Base-by-base conservation (phyloP, 2,113 vertebrate genomes). In the Poeciliopsis prolifica region DNA sequence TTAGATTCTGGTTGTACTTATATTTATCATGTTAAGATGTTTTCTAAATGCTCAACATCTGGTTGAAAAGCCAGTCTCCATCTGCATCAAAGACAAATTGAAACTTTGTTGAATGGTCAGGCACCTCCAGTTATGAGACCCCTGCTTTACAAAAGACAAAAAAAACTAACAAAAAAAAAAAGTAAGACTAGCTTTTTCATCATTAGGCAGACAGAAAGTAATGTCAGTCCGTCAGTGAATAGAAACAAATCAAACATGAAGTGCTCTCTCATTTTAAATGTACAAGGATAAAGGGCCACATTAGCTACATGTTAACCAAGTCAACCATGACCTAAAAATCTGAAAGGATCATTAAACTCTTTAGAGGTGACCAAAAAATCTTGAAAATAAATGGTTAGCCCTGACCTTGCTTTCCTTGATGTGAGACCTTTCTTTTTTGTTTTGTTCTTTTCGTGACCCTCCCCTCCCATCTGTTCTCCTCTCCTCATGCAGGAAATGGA, bases 401-500 rank as follows among this genome's bases (percentile, higher is more conserved):
- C 63, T 77, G 80, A 87, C 85, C 86, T 84, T 86, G 63, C 65
- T 26, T 77, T 81, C 79, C 69, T 30, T 70, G 48, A 40, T 14
- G 78, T 70, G 68, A 84, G 65, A 63, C 29, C 61, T 60, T 60
- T 65, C 64, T 70, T 78, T 77, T 81, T 79, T 68, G 61, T 70
- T 82, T 74, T 10, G 1, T 62, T 74, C 37, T 7, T 70, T 65
- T 19, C 37, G 31, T 5, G 19, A 5, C 78, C 26, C 26, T 22
- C 61, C 48, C 66, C 44, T 54, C 40, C 66, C 54, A n/a, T n/a
- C 44, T 17, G 5, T 69, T 79, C 75, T 61, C 58, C 35, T 48
- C 80, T 73, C 72, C 76, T 14, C 67, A 89, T 89, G 86, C 83
- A 81, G 84, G 70, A 88, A 90, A 90, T 90, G 75, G 70, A 77